Conservation (phyloP, 1,140 invertebrate genomes). For the Lordiphosa mommai region DNA sequence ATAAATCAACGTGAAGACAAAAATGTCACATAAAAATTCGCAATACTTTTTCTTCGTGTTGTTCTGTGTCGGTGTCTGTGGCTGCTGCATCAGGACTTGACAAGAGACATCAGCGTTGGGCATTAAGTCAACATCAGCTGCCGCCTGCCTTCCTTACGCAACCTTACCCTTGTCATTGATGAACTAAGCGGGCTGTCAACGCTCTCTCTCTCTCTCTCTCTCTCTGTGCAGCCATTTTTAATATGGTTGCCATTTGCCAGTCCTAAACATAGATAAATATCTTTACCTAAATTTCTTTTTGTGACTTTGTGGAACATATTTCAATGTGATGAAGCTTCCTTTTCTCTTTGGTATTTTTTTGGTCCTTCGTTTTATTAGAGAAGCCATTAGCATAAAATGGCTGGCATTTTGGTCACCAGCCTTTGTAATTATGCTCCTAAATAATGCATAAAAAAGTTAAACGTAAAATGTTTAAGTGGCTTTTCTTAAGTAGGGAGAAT, state of each 20-base stretch:
- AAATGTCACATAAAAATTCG: background rate
- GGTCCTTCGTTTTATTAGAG: constrained; percentile 1
- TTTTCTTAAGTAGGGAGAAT: constrained; percentile 17
- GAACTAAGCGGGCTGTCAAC: constrained; percentile 45
- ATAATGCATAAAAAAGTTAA: constrained; percentile 53
- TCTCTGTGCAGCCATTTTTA: constrained; percentile 50
- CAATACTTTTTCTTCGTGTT: background rate
- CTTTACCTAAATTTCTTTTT: constrained; percentile 29
- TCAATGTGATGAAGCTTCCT: constrained; percentile 16
- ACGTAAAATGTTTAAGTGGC: constrained; percentile 33
- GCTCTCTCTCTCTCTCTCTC: background rate
- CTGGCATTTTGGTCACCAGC: constrained; percentile 27
- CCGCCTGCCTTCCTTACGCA: background rate
- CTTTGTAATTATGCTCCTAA: constrained; percentile 58
- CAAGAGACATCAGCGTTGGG: constrained; percentile 18
- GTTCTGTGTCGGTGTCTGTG: background rate
- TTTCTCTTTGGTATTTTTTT: constrained; percentile 28
- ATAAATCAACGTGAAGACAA: background rate
- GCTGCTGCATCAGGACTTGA: constrained; percentile 20
- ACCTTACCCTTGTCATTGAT: constrained; percentile 55
- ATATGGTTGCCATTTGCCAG: constrained; percentile 57
- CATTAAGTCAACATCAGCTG: background rate
- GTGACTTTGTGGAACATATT: constrained; percentile 32
- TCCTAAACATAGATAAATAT: constrained; percentile 33
- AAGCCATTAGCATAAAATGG: constrained; percentile 60